These are phyloP conservation scores for Sussaba pulchella DNA, from an alignment of 2,888 invertebrate genomes.

Conservation along the genomic window DNA sequence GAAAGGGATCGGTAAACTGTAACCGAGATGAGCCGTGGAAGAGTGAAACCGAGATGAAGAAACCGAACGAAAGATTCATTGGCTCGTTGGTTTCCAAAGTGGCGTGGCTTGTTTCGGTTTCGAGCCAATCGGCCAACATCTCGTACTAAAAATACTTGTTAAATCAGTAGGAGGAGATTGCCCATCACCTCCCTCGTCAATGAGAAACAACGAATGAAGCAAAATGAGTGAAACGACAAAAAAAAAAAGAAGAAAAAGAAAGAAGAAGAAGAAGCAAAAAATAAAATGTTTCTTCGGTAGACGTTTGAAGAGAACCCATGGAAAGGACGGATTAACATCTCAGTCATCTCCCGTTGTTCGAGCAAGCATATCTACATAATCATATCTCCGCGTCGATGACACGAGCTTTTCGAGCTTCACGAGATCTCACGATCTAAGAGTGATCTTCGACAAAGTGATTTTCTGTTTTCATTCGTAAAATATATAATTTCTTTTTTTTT, in stretches of 20 bases:
- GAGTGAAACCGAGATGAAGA: constrained; percentile 38
- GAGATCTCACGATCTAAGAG: background rate
- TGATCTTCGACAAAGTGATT: background rate
- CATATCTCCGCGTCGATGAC: background rate
- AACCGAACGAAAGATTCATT: constrained; percentile 68
- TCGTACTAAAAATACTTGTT: constrained; percentile 79
- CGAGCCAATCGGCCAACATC: constrained; percentile 75
- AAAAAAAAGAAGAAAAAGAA: constrained; percentile 29
- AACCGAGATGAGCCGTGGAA: constrained; percentile 11
- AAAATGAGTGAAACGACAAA: background rate
- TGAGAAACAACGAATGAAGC: constrained; percentile 26
- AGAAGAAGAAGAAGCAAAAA: constrained; percentile 17
- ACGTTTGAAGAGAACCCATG: constrained; percentile 28
- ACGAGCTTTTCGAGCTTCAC: background rate
- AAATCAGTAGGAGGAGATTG: constrained; percentile 80
- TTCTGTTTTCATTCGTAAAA: no score
- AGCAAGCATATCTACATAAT: constrained; percentile 24
- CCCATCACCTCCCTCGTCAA: constrained; percentile 48
- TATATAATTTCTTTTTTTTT: no score
- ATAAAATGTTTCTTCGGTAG: constrained; percentile 23
- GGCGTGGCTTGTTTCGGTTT: constrained; percentile 76
- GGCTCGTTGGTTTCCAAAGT: constrained; percentile 71
- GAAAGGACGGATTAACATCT: constrained; percentile 59
- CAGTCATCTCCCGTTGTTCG: constrained; percentile 67
- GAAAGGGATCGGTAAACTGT: constrained; percentile 1